Evolutionary conservation across 1,140 invertebrate genomes (phyloP).

Genomic region (Pogonognathellus flavescens): DNA sequence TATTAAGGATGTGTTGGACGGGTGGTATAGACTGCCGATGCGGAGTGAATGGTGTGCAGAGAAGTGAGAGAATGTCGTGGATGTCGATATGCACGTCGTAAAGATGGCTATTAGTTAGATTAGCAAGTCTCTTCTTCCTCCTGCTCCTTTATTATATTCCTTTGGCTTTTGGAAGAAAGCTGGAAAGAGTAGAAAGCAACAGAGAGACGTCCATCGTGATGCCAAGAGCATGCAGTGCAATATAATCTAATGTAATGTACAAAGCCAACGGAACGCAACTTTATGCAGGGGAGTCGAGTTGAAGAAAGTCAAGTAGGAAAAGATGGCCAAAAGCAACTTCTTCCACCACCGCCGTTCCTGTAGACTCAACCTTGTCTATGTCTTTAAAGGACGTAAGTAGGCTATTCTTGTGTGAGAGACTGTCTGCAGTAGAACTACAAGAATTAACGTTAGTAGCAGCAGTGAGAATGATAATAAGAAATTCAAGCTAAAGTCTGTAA

Average conservation of each 20-base stretch:
- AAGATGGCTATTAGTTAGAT: constrained; percentile 56
- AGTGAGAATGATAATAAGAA: neutral
- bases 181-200: constrained; percentile 16
- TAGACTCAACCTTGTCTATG: no score
- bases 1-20: neutral
- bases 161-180: neutral
- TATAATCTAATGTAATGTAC: constrained; percentile 45
- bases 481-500: neutral
- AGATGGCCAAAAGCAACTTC: constrained; percentile 15
- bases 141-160: constrained; percentile 38
- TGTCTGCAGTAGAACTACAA: neutral
- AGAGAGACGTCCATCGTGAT: constrained; percentile 44
- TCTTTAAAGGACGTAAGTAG: neutral
- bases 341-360: neutral
- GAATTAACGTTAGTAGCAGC: neutral
- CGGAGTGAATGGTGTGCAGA: neutral
- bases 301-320: constrained; percentile 37
- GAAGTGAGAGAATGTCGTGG: neutral
- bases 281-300: constrained; percentile 33
- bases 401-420: neutral
- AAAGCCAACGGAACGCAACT: constrained; percentile 2
- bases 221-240: constrained; percentile 44
- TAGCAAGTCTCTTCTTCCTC: constrained; percentile 38
- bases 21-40: neutral
- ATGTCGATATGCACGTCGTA: constrained; percentile 48